Percentiles rank a stretch among this genome's conserved stretches.
Conservation (phyloP, 2,797 vertebrate species). For the Acrocephalus scirpaceus region DNA sequence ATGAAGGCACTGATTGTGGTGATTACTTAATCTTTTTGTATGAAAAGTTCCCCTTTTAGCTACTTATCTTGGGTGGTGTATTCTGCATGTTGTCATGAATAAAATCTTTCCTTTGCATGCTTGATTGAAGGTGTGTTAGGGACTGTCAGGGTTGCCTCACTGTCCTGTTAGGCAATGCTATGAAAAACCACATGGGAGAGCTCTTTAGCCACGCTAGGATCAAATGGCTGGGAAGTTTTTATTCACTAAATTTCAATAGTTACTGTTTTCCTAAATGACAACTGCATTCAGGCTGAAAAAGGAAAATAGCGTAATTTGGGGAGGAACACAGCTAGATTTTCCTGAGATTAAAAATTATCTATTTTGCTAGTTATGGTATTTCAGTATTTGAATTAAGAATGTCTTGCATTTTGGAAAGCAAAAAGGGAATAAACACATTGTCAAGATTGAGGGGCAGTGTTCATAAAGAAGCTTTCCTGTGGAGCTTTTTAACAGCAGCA, state of each 20-base stretch:
- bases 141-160: neutral
- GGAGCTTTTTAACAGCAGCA: neutral
- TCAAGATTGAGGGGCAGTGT: neutral
- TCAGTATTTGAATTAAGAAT: neutral
- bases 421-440: neutral
- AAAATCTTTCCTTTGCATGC: conserved; percentile 69
- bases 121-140: conserved; percentile 14
- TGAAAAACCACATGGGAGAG: conserved; percentile 59
- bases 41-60: conserved; percentile 74
- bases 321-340: neutral
- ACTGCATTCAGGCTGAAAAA: neutral
- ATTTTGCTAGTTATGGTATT: neutral
- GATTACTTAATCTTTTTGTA: conserved; percentile 76
- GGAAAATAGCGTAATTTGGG: neutral
- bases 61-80: conserved; percentile 56
- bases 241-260: neutral
- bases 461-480: neutral
- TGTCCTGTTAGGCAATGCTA: conserved; percentile 39
- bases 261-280: neutral
- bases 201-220: neutral
- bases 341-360: neutral
- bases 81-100: conserved; percentile 77
- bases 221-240: neutral
- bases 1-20: conserved; percentile 57
- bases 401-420: neutral